phyloP scores from a whole-genome alignment of 2,113 vertebrate species.

The Thryonomys swinderianus region DNA sequence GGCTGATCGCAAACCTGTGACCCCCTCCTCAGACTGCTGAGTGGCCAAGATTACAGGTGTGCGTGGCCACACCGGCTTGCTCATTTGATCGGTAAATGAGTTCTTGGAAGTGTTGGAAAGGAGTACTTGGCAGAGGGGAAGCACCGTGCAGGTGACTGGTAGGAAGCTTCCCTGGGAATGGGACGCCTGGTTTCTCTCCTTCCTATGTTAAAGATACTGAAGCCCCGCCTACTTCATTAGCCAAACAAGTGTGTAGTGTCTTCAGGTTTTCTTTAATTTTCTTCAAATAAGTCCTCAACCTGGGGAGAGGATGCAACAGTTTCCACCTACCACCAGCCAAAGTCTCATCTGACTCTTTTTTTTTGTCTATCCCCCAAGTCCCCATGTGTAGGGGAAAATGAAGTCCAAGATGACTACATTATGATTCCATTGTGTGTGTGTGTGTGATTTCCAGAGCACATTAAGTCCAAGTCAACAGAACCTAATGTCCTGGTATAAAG shows the following conservation, averaged over 20 bases:
- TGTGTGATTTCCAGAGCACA: background rate
- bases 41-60: background rate
- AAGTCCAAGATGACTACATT: background rate
- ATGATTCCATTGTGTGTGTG: background rate
- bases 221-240: background rate
- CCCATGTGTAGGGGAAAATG: background rate
- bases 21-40: background rate
- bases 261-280: background rate
- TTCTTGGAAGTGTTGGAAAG: background rate
- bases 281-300: background rate
- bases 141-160: background rate
- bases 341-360: background rate
- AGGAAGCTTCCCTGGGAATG: background rate
- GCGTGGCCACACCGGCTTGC: background rate
- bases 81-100: background rate
- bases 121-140: background rate
- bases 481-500: background rate
- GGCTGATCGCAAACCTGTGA: background rate
- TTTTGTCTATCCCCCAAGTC: background rate
- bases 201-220: background rate
- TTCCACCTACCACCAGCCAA: background rate
- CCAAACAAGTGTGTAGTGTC: background rate
- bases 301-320: background rate
- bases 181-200: background rate
- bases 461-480: background rate